Base-by-base conservation (phyloP, 2,888 invertebrate species). In the Lasioglossum lativentre region DNA sequence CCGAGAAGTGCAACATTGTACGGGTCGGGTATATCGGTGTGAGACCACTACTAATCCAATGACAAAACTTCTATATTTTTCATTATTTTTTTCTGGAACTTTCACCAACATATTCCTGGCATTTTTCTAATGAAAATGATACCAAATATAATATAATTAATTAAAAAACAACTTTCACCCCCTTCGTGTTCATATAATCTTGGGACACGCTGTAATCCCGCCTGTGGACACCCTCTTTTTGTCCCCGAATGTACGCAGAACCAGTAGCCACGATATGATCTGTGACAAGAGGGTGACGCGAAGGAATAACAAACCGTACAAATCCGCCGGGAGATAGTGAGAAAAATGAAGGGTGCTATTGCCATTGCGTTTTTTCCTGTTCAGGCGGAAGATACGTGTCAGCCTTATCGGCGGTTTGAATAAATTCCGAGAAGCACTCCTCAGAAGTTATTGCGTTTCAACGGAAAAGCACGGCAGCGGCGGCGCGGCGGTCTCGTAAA, bases 381-480 rank as follows among this genome's bases (percentile, higher is more conserved):
- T 70, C 68, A 4, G 34, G 14, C 68, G 68, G 68, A 70, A 70
- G 40, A 70, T 70, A 70, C 68, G 68, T 40, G 68, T 40, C 40
- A 40, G 34, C 68, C 68, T 70, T 70, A 70, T 70, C 68, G 38
- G 68, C 38, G 40, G 40, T 70, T 70, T 70, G 68, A 70, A 70
- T 70, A 70, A 70, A 70, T 70, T 38, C 68, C 68, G 68, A 40
- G 40, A n/a, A 70, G n/a, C 38, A 5, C 68, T 70, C 38, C 68
- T 70, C 38, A 70, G 40, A 70, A 70, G 68, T 70, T 70, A 73
- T 73, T 73, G 45, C 73, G 42, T 73, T 73, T 73, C 73, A 73
- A 47, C 73, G 47, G 73, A 73, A 73, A 30, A 73, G 68, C 68
- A 38, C 68, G 68, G 34, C 34, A 3, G 34, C 34, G 34, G 34